Evolutionary conservation across 2,113 vertebrate species (phyloP), one percentile per base, ranked within the genome.

Genomic region (Gymnogyps californianus): DNA sequence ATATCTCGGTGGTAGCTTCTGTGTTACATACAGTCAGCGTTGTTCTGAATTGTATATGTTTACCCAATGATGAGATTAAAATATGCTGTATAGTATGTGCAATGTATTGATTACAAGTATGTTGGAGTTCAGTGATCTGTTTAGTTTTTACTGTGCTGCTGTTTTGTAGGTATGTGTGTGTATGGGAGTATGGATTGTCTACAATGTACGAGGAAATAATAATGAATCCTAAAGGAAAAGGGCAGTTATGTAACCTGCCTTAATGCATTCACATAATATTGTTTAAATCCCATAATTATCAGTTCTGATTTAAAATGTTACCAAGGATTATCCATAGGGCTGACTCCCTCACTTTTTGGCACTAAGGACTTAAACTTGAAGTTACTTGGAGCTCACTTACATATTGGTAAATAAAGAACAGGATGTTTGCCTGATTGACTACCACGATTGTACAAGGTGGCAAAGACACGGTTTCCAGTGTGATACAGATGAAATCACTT

Each of bases 171-270:
- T 77, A 31, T 95, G 40, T 95, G 72, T 92, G 81, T 97, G 92
- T 97, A 42, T 82, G 77, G 78, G 85, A 77, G 89, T 97, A 84
- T 93, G 89, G 91, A 65, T 93, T 94, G 87, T 97, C 85, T 96
- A 94, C 80, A 93, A 3, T 96, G 90, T 97, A 85, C n/a, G 47
- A 87, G 32, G 92, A 98, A 97, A 97, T 91, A 96, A 90, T 94
- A 97, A 97, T 87, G 96, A 97, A 98, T 98, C 97, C 98, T 98
- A 98, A 98, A 98, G 95, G 98, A 97, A 98, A 98, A 96, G 96
- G 97, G 96, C 98, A 98, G 97, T 94, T 97, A 71, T 91, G 87
- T 97, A 97, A 96, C 94, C 93, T 97, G 97, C 96, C 96, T 98
- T 98, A 98, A 97, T 89, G 74, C 67, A 93, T 91, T 90, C 25